phyloP scores from a whole-genome alignment of 2,888 invertebrate species.

The Thera obeliscata region DNA sequence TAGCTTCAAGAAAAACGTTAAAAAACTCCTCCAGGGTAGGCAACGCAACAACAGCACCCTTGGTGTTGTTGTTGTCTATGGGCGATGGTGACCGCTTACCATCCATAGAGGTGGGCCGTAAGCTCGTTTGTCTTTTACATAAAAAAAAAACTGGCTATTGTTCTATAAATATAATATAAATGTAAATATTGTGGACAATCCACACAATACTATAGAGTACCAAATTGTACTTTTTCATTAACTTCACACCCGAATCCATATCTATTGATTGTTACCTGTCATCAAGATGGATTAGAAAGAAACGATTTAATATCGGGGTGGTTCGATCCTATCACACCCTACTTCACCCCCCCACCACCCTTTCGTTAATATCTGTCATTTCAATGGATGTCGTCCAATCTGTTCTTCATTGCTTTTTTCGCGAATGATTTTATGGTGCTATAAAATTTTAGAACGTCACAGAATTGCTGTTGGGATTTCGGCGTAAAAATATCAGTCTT shows the following conservation, averaged over 20 bases:
- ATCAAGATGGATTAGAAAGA: not conserved
- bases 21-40: too few species aligned
- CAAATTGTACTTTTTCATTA: not conserved
- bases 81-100: too few species aligned
- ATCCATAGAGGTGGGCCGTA: too few species aligned
- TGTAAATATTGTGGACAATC: too few species aligned
- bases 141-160: too few species aligned
- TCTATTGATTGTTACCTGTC: constrained; percentile 4
- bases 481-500: not conserved
- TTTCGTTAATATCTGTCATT: constrained; percentile 16
- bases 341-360: constrained; percentile 16
- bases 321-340: constrained; percentile 12
- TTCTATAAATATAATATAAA: too few species aligned
- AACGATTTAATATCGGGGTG: constrained; percentile 3
- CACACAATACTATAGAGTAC: too few species aligned
- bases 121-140: too few species aligned
- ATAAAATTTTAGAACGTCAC: constrained; percentile 1
- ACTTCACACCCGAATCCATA: not conserved
- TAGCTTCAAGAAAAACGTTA: too few species aligned
- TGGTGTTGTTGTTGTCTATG: too few species aligned
- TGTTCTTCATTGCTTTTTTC: not conserved
- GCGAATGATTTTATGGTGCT: not conserved
- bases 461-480: constrained; percentile 11
- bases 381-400: not conserved
- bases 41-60: too few species aligned